Percentiles rank a stretch among this genome's conserved stretches.
Evolutionary conservation across 1,140 invertebrate species (phyloP).

Genomic region (Latrodectus geometricus): DNA sequence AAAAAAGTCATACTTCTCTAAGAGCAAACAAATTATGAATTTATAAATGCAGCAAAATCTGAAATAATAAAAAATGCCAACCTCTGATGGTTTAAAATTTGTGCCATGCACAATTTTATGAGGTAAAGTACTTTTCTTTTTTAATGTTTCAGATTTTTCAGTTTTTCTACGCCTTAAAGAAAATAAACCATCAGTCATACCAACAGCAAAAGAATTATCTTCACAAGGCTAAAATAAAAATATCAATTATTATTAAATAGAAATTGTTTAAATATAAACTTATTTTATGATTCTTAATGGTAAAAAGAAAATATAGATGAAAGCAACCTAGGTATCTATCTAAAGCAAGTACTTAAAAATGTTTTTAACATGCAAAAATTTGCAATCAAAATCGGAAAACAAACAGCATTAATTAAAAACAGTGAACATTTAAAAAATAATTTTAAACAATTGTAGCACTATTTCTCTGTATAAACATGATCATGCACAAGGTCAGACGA

Average conservation of each 20-base stretch:
- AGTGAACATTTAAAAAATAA: too few relatives aligned
- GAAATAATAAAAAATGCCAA: slow-evolving; percentile 36
- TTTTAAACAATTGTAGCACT: too few relatives aligned
- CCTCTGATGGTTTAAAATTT: slow-evolving; percentile 53
- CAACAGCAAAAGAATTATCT: slow-evolving; percentile 86
- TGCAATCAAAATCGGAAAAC: too few relatives aligned
- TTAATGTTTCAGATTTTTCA: slow-evolving; percentile 66
- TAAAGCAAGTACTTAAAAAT: too few relatives aligned
- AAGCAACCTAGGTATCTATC: too few relatives aligned
- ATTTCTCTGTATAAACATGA: too few relatives aligned
- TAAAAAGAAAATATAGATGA: too few relatives aligned
- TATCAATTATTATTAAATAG: neutral
- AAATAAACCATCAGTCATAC: slow-evolving; percentile 92
- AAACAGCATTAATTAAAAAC: too few relatives aligned
- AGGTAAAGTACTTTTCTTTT: slow-evolving; percentile 70
- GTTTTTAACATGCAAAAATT: too few relatives aligned
- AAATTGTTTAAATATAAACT: neutral
- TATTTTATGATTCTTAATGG: too few relatives aligned
- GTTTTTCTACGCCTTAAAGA: slow-evolving; percentile 83
- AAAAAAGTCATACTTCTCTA: neutral
- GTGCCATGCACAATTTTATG: slow-evolving; percentile 68
- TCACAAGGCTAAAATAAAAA: slow-evolving; percentile 72
- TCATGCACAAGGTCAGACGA: too few relatives aligned
- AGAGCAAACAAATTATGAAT: neutral
- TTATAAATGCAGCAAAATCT: neutral